Percentiles rank a stretch among this genome's conserved stretches.
phyloP scores from a whole-genome alignment of 2,797 vertebrate genomes.

The Uromys caudimaculatus region DNA sequence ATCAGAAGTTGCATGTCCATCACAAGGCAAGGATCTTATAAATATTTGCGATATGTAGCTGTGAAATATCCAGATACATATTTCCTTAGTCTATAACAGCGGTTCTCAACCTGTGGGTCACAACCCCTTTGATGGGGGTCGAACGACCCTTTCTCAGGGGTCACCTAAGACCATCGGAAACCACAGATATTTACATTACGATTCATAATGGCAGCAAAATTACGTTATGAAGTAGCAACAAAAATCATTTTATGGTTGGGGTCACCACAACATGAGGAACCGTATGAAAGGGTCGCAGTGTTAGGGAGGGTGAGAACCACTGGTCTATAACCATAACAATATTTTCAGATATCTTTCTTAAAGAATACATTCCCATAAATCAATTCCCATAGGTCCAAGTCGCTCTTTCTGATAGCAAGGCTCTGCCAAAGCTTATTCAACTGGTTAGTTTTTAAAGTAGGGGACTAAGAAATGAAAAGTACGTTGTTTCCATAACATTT shows the following conservation, averaged over 20 bases:
- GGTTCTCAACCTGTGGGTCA: background rate
- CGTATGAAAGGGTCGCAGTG: background rate
- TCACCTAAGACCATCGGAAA: background rate
- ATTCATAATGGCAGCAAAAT: background rate
- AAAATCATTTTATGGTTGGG: background rate
- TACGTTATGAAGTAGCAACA: background rate
- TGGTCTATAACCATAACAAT: background rate
- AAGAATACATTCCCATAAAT: background rate
- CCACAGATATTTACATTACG: background rate
- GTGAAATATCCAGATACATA: background rate
- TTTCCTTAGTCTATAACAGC: background rate
- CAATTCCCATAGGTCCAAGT: background rate
- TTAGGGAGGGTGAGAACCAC: background rate
- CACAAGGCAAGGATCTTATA: background rate
- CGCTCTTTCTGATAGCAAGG: background rate
- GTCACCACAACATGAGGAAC: background rate
- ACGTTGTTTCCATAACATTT: background rate
- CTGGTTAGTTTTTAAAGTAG: background rate
- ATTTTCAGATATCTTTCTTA: background rate
- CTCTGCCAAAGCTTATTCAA: background rate
- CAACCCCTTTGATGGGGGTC: background rate
- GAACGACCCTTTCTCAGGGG: background rate
- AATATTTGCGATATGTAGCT: conserved; percentile 18
- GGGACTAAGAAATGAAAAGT: background rate
- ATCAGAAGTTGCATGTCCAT: background rate